These are phyloP conservation scores for Gila robusta DNA, from an alignment of 2,797 vertebrate species.

Conservation along the genomic window DNA sequence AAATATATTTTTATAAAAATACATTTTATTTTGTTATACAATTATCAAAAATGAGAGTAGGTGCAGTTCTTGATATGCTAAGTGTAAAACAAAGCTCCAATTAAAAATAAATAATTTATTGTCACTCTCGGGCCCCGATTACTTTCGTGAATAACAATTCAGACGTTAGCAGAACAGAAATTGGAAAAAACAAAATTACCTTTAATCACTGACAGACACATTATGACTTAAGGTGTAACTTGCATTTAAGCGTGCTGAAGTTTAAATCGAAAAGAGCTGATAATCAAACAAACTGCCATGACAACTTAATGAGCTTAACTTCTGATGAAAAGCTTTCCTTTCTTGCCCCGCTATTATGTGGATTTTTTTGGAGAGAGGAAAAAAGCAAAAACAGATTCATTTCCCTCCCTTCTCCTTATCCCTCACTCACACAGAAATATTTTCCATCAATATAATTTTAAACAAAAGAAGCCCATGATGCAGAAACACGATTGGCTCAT, in stretches of 20 bases:
- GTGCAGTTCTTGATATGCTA: background rate
- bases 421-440: conserved; percentile 56
- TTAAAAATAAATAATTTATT: background rate
- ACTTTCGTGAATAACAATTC: background rate
- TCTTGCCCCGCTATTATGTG: conserved; percentile 57
- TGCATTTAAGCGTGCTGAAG: conserved; percentile 27
- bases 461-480: conserved; percentile 56
- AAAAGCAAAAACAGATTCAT: conserved; percentile 47
- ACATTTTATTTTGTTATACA: background rate
- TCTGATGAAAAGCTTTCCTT: conserved; percentile 60
- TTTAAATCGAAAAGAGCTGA: conserved; percentile 46
- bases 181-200: background rate
- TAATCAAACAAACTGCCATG: conserved; percentile 56
- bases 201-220: conserved; percentile 1
- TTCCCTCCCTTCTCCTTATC: conserved; percentile 51
- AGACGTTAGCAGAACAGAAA: background rate
- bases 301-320: conserved; percentile 60
- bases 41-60: background rate
- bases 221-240: conserved; percentile 16
- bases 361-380: conserved; percentile 41
- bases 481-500: conserved; percentile 54
- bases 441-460: conserved; percentile 61
- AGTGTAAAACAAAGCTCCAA: background rate
- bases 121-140: background rate
- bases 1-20: background rate